phyloP scores from a whole-genome alignment of 2,113 vertebrate species.

The Odontesthes bonariensis region DNA sequence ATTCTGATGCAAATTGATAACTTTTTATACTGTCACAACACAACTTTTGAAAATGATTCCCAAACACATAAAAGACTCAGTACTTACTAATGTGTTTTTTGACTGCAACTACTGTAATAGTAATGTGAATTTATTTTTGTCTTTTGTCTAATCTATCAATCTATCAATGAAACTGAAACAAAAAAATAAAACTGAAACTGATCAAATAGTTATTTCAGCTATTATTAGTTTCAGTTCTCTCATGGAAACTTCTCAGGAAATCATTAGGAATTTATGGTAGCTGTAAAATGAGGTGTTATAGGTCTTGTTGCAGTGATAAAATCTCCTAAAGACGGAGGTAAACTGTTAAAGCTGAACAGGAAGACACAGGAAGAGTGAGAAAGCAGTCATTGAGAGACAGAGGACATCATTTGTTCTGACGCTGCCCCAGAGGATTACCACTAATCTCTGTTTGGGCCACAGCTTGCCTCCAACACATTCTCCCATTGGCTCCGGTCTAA shows the following conservation, averaged over 20 bases:
- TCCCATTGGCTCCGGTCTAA: constrained; percentile 72
- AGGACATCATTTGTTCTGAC: constrained; percentile 39
- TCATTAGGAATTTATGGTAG: neutral
- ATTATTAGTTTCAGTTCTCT: neutral
- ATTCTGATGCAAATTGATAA: too few species aligned
- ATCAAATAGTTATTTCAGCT: neutral
- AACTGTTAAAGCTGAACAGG: constrained; percentile 5
- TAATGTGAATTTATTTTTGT: too few species aligned
- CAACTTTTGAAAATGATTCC: too few species aligned
- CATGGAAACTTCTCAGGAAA: neutral
- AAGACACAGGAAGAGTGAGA: constrained; percentile 15
- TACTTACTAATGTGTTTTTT: too few species aligned
- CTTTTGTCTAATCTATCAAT: neutral
- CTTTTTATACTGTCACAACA: too few species aligned
- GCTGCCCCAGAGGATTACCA: constrained; percentile 71
- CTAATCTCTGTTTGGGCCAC: constrained; percentile 72
- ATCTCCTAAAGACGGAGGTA: neutral
- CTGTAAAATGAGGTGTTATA: neutral
- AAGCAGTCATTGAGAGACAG: constrained; percentile 22
- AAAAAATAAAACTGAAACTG: neutral
- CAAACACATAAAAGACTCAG: too few species aligned
- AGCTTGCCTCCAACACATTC: constrained; percentile 37
- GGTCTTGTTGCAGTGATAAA: neutral
- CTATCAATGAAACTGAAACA: neutral
- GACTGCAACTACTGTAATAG: too few species aligned